Evolutionary conservation across 2,888 invertebrate species (phyloP).

Genomic region (Melanotus villosus): DNA sequence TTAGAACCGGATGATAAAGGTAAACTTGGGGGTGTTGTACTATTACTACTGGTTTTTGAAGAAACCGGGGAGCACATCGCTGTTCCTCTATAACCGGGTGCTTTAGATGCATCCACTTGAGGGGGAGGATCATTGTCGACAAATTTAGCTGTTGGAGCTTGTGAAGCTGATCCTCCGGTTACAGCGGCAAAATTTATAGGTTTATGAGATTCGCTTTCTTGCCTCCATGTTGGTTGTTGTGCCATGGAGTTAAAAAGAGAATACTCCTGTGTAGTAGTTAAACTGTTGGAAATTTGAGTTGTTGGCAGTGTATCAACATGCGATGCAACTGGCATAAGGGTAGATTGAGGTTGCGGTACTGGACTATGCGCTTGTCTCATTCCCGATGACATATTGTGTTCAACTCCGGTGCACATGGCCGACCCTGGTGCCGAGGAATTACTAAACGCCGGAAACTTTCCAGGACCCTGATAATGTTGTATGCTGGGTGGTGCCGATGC

Average conservation of each 20-base stretch:
- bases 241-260: constrained; percentile 89
- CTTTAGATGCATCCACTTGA: constrained; percentile 89
- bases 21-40: constrained; percentile 71
- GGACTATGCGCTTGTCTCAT: constrained; percentile 48
- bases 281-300: constrained; percentile 54
- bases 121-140: constrained; percentile 72
- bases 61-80: constrained; percentile 84
- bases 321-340: constrained; percentile 53
- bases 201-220: constrained; percentile 72
- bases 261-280: constrained; percentile 79
- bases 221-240: constrained; percentile 76
- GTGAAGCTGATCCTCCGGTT: constrained; percentile 71
- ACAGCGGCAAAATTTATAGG: constrained; percentile 82
- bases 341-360: constrained; percentile 54
- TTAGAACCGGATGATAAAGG: constrained; percentile 55
- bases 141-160: constrained; percentile 67
- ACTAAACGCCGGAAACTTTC: constrained; percentile 51
- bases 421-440: constrained; percentile 33
- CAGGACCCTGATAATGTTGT: constrained; percentile 63
- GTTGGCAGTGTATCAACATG: constrained; percentile 48
- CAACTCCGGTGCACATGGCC: constrained; percentile 18
- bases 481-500: constrained; percentile 66
- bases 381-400: constrained; percentile 48
- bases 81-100: constrained; percentile 90
- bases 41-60: constrained; percentile 73